Percentiles rank a stretch among this genome's conserved stretches.
phyloP scores from a whole-genome alignment of 1,140 invertebrate species.

The Bombus sylvicola region DNA sequence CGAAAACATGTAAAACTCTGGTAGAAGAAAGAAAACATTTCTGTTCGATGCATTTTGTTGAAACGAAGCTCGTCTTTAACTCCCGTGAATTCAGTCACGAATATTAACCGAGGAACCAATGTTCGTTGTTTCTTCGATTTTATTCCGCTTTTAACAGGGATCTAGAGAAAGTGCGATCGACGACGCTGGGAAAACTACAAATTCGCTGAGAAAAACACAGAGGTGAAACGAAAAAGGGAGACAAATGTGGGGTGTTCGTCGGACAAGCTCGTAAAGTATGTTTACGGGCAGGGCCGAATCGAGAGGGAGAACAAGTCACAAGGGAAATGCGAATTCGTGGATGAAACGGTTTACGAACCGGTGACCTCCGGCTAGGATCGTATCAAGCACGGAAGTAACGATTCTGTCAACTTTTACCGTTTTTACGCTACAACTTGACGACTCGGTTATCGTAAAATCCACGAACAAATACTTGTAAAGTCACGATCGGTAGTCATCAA shows the following conservation, averaged over 20 bases:
- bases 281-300: neutral
- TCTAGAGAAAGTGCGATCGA: no score
- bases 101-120: slow-evolving; percentile 9
- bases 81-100: neutral
- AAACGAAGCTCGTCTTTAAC: neutral
- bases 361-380: neutral
- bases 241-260: neutral
- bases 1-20: neutral
- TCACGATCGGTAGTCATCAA: no score
- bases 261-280: neutral
- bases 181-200: no score
- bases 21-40: neutral
- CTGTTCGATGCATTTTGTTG: neutral
- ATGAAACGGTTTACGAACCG: neutral
- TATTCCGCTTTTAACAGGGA: no score
- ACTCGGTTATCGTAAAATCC: neutral
- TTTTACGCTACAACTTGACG: neutral
- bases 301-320: neutral
- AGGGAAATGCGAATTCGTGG: neutral
- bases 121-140: neutral
- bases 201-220: no score
- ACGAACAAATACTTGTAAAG: neutral
- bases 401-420: neutral
- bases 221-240: no score
- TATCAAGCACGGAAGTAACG: neutral